Evolutionary conservation across 2,113 vertebrate species (phyloP), one percentile per base, ranked within the genome.

Genomic region (Jacana jacana): DNA sequence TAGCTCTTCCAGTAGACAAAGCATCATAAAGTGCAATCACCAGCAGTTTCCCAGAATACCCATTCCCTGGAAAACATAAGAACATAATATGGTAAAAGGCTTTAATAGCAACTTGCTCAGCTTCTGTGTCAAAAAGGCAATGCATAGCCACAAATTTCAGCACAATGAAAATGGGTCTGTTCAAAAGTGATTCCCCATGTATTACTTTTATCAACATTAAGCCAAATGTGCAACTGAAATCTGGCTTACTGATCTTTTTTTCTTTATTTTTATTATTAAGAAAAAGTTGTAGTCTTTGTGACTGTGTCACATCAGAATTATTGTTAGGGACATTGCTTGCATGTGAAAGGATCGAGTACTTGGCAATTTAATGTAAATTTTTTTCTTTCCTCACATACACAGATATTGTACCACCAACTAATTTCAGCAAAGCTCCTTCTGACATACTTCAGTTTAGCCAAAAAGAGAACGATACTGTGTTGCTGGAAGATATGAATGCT

Each of bases 1-100:
- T 95, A 87, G 40, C 40, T 89, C 24, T 91, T 92, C 73, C 66
- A 82, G 84, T 61, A 91, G 70, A 89, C 44, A 95, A 93, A 87
- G 48, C 44, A 88, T 52, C 63, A 91, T 88, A 88, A 82, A 89
- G 31, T 58, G 7, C 33, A 87, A 54, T 85, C 81, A 88, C 54
- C 39, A 87, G 58, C 71, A 82, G 30, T 70, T 91, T 89, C 89
- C 70, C 70, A 95, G 89, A 91, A 91, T 72, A 81, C 42, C 10
- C 5, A 15, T 88, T 73, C 75, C 37, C 54, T 81, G 37, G 39
- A 86, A 89, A 33, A 24, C 16, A 11, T 58, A 82, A 95, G 58
- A 65, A 86, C 4, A 23, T 63, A 80, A 70, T 33, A 9, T 44
- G 31, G 35, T 83, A 77, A 86, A 86, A 86, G n/a, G 10, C 31